A percentile compares a stretch with the other conserved stretches of the same genome.
phyloP scores from a whole-genome alignment of 2,888 invertebrate species.

The Tricholauxania praeusta region DNA sequence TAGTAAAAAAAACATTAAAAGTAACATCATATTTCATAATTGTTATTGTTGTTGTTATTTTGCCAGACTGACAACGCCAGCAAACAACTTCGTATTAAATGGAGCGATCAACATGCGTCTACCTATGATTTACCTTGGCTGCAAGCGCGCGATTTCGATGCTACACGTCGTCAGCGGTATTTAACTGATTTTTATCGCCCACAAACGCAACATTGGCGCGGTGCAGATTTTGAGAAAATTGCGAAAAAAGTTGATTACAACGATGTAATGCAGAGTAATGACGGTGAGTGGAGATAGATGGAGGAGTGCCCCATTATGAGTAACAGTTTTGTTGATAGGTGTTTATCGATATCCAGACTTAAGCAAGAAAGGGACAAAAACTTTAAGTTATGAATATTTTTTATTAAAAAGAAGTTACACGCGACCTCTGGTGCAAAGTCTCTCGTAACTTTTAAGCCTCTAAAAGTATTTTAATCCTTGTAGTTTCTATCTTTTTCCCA shows the following conservation, averaged over 20 bases:
- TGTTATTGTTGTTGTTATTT: constrained; percentile 25
- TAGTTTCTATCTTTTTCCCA: no score
- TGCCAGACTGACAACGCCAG: constrained; percentile 47
- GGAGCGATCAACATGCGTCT: constrained; percentile 76
- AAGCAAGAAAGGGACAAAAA: no score
- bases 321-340: no score
- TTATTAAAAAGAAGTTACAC: no score
- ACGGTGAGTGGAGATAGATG: constrained; percentile 58
- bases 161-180: constrained; percentile 68
- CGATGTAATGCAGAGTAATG: constrained; percentile 70
- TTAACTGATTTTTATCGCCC: constrained; percentile 71
- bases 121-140: constrained; percentile 73
- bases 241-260: constrained; percentile 71
- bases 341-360: no score
- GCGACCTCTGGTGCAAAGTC: no score
- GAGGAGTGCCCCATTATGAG: no score
- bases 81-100: constrained; percentile 67
- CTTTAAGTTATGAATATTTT: no score
- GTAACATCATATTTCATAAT: background rate
- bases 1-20: background rate
- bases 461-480: no score
- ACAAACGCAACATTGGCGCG: constrained; percentile 70
- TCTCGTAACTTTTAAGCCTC: no score
- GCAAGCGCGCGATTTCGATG: constrained; percentile 71
- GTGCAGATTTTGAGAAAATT: constrained; percentile 69